Conservation (phyloP, 2,797 vertebrate species). For the Epinephelus awoara region DNA sequence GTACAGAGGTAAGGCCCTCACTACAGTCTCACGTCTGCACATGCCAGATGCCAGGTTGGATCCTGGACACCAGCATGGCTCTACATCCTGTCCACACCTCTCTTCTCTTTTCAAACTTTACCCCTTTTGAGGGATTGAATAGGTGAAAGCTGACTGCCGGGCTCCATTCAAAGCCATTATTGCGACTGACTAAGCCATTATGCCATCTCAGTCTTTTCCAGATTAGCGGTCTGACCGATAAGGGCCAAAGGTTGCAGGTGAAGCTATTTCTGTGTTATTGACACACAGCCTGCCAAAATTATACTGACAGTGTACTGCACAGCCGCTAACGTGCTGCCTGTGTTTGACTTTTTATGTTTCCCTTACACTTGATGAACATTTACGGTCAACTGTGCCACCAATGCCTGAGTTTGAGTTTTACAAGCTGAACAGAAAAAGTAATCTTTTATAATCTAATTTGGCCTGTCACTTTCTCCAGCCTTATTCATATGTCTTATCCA, state of each 20-base stretch:
- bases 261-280: conserved; percentile 43
- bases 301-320: conserved; percentile 1
- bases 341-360: conserved; percentile 1
- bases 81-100: conserved; percentile 32
- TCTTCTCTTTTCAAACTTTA: conserved; percentile 48
- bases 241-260: conserved; percentile 46
- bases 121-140: conserved; percentile 63
- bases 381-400: not conserved
- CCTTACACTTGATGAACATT: not conserved
- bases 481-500: conserved; percentile 25
- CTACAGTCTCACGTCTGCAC: not conserved
- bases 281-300: conserved; percentile 16
- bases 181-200: conserved; percentile 60
- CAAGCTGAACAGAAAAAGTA: conserved; percentile 52
- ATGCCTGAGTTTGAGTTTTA: conserved; percentile 50
- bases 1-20: conserved; percentile 88
- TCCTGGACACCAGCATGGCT: conserved; percentile 19
- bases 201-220: conserved; percentile 54
- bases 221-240: conserved; percentile 63
- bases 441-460: conserved; percentile 62
- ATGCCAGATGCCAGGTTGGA: conserved; percentile 24
- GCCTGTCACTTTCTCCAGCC: conserved; percentile 8
- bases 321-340: not conserved
- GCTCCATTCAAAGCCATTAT: conserved; percentile 62
- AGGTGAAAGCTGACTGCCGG: conserved; percentile 55